Percentiles rank a stretch among this genome's conserved stretches.
These are phyloP conservation scores for Diaprepes abbreviatus DNA, from an alignment of 2,888 invertebrate genomes.

Conservation along the genomic window DNA sequence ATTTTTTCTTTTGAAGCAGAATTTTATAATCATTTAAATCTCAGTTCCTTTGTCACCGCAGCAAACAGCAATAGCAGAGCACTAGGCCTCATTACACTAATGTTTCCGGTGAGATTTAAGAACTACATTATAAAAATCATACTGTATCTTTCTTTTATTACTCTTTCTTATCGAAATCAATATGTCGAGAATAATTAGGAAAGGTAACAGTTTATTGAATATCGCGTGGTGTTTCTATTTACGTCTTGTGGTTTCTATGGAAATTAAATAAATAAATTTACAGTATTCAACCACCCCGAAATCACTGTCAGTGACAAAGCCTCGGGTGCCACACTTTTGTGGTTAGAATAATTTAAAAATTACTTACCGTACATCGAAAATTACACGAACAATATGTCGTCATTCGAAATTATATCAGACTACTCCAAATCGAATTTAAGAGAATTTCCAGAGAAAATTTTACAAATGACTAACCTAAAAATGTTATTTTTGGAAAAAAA, in stretches of 20 bases:
- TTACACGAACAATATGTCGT: conserved; percentile 38
- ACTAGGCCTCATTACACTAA: no score
- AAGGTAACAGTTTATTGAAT: not conserved
- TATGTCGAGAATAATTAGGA: conserved; percentile 6
- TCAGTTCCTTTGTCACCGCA: no score
- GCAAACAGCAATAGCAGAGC: no score
- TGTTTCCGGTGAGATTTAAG: no score
- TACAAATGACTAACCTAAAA: conserved; percentile 64
- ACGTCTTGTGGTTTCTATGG: conserved; percentile 29
- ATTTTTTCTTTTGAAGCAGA: no score
- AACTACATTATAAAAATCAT: no score
- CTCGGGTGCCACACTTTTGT: conserved; percentile 7
- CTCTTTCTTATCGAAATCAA: no score
- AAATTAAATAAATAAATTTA: conserved; percentile 29
- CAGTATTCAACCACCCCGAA: conserved; percentile 18
- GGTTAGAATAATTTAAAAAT: conserved; percentile 14
- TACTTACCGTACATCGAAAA: not conserved
- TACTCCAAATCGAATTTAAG: conserved; percentile 61
- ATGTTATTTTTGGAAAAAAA: conserved; percentile 74
- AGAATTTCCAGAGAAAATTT: conserved; percentile 60
- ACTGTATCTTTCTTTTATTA: no score
- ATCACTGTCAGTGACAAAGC: conserved; percentile 22
- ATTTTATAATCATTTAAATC: no score
- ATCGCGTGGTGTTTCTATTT: conserved; percentile 21
- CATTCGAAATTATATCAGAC: conserved; percentile 63